These are phyloP conservation scores for Pristiophorus japonicus DNA, from an alignment of 2,113 vertebrate species.

Conservation along the genomic window DNA sequence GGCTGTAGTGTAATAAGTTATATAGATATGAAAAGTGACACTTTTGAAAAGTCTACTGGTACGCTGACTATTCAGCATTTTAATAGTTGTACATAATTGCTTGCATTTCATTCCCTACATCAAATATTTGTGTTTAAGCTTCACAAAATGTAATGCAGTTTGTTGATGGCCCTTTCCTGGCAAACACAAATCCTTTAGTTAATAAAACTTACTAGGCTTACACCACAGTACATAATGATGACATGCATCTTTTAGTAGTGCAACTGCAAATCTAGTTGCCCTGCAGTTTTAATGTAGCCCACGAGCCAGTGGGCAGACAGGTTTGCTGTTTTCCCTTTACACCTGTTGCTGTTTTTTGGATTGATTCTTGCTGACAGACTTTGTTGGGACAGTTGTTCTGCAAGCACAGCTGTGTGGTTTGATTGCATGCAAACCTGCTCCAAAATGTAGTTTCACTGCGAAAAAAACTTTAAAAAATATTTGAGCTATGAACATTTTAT, in stretches of 20 bases:
- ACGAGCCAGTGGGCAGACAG: not conserved
- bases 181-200: not conserved
- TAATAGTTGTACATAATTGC: not conserved
- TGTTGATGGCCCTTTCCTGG: not conserved
- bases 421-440: conserved; percentile 5
- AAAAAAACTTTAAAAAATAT: not conserved
- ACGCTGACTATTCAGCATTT: not conserved
- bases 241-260: not conserved
- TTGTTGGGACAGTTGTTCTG: conserved; percentile 36
- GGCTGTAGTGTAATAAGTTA: not conserved
- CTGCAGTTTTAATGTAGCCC: not conserved
- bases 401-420: conserved; percentile 26
- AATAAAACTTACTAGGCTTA: not conserved
- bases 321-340: conserved; percentile 4
- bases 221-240: not conserved
- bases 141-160: not conserved
- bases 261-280: not conserved
- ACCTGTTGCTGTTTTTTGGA: conserved; percentile 30
- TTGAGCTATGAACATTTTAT: not conserved
- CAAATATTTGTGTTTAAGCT: not conserved
- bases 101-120: not conserved
- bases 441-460: not conserved
- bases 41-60: too few species aligned
- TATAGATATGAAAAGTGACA: not conserved
- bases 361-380: conserved; percentile 29